Evolutionary conservation across 2,113 vertebrate species (phyloP).

Genomic region (Saguinus midas): DNA sequence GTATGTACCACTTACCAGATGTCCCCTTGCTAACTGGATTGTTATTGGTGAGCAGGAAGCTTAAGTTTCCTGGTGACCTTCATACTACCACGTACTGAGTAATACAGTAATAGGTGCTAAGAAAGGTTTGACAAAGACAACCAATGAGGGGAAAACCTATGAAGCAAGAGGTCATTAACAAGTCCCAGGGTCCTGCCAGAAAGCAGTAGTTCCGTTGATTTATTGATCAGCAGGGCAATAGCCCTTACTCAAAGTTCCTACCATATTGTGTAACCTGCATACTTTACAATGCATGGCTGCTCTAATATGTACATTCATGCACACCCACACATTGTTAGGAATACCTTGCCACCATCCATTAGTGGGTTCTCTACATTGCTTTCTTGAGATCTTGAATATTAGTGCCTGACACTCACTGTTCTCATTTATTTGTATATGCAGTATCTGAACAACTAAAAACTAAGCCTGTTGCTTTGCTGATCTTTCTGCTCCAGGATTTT

Average conservation of each 20-base stretch:
- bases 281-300: background rate
- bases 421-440: background rate
- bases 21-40: background rate
- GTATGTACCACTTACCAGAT: background rate
- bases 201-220: background rate
- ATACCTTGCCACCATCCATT: background rate
- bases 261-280: background rate
- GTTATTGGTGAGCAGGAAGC: background rate
- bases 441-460: background rate
- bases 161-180: background rate
- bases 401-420: background rate
- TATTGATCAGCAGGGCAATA: background rate
- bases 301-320: background rate
- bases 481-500: background rate
- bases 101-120: background rate
- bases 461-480: background rate
- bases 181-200: background rate
- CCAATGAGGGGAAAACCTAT: background rate
- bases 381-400: background rate
- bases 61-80: background rate
- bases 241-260: background rate
- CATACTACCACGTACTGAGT: background rate
- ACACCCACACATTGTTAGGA: background rate
- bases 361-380: background rate
- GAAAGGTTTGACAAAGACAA: background rate